Evolutionary conservation across 64 coral and sea anemone species (phyloP), one percentile per base, ranked within the genome.

Genomic region (Orbicella faveolata): DNA sequence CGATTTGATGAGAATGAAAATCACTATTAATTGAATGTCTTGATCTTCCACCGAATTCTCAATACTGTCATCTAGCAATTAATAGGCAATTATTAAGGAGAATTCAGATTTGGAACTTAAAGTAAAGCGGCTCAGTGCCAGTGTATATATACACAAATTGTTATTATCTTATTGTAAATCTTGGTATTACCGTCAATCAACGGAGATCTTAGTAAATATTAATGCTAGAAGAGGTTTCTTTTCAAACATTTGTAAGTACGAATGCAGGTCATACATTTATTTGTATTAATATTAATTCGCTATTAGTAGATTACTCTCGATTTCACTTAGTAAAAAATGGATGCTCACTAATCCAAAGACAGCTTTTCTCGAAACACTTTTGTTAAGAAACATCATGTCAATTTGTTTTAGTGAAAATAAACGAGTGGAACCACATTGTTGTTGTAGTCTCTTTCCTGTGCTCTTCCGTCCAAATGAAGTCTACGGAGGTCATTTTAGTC

Each of bases 301-400:
- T 57, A 67, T 9, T 21, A 25, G 10, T 70, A 59, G 15, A 55
- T 80, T 33, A 2, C 59, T 15, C 20, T 26, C 53, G 3, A 33
- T 80, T 80, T 55, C 25, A 70, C 67, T 11, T 33, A 21, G n/a
- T 52, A 25, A 57, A 79, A 30, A 79, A 79, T 79, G 77, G 77
- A 79, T 76, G 17, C 20, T 79, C 52, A 16, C 21, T 26, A 30
- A 79, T 79, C 77, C 53, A 79, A 79, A 33, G 77, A 59, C 5
- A 14, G 2, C 9, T 11, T 79, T 33, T 57, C 48, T 26, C n/a
- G 8, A 53, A 79, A 30, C 19, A 25, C 10, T 33, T 30, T n/a
- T 61, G 21, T 23, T 19, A 67, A 18, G 64, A 70, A 70, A 70
- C 21, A 70, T 70, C 67, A 6, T 23, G 67, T 70, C 48, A 21